These are phyloP conservation scores for Enteromius viviparus DNA, from an alignment of 2,797 vertebrate genomes.

Conservation along the genomic window DNA sequence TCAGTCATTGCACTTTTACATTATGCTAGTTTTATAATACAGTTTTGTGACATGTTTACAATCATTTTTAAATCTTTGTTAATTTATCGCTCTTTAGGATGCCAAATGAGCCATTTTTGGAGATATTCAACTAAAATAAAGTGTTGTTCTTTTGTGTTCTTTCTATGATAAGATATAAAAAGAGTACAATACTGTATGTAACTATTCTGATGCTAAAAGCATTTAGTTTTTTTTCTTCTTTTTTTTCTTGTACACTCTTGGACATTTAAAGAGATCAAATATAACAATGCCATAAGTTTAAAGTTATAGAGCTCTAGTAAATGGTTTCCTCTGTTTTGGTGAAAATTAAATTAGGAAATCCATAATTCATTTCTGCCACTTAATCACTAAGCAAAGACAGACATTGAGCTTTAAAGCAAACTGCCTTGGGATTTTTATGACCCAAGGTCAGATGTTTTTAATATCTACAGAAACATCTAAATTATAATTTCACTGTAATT, in stretches of 20 bases:
- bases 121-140: neutral
- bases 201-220: neutral
- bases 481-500: constrained; percentile 23
- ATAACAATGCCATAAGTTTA: constrained; percentile 62
- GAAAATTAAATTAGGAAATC: constrained; percentile 65
- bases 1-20: neutral
- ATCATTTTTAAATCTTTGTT: neutral
- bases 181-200: neutral
- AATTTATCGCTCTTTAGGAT: neutral
- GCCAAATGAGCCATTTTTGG: neutral
- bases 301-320: neutral
- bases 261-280: constrained; percentile 57
- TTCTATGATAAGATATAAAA: neutral
- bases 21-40: neutral
- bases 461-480: constrained; percentile 70
- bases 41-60: neutral
- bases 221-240: constrained; percentile 26
- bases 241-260: constrained; percentile 55
- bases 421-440: constrained; percentile 15
- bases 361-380: constrained; percentile 26
- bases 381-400: neutral
- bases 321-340: constrained; percentile 65
- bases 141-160: neutral
- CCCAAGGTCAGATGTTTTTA: constrained; percentile 67
- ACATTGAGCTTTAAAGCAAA: constrained; percentile 8